These are phyloP conservation scores for Macrosteles quadrilineatus DNA, from an alignment of 1,140 invertebrate species.

Conservation along the genomic window DNA sequence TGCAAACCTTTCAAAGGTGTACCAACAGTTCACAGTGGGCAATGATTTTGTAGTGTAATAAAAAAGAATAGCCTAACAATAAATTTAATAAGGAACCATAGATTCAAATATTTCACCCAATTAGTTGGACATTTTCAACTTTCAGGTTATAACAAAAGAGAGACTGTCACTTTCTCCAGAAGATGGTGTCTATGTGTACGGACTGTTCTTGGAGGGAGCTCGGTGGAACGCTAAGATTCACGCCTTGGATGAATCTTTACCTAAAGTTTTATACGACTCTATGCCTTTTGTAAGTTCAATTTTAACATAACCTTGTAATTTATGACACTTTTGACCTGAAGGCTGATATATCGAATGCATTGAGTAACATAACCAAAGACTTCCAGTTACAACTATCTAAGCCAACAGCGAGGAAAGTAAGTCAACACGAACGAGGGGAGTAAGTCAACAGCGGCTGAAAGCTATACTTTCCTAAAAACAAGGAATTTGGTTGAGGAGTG, in stretches of 20 bases:
- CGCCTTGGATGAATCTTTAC: conserved; percentile 74
- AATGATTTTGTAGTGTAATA: too few relatives aligned
- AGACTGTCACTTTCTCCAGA: conserved; percentile 56
- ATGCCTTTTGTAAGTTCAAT: conserved; percentile 70
- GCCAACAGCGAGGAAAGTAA: too few relatives aligned
- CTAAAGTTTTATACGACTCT: conserved; percentile 79
- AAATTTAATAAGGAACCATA: too few relatives aligned
- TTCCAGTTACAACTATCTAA: too few relatives aligned
- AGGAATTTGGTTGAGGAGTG: not conserved
- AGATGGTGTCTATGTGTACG: conserved; percentile 84
- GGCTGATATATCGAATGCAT: not conserved
- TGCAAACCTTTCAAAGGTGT: too few relatives aligned
- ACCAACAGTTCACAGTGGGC: too few relatives aligned
- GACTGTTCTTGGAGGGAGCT: conserved; percentile 86
- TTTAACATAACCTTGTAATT: not conserved
- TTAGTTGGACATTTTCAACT: too few relatives aligned
- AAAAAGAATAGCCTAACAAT: too few relatives aligned
- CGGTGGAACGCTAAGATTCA: conserved; percentile 72
- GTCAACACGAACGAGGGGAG: not conserved
- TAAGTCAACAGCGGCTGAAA: not conserved
- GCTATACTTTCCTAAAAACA: not conserved
- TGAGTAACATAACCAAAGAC: not conserved
- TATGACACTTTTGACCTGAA: not conserved
- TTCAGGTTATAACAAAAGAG: conserved; percentile 47
- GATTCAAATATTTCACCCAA: too few relatives aligned